These are phyloP conservation scores for Ctenomys sociabilis DNA, from an alignment of 2,113 vertebrate genomes.

Conservation along the genomic window DNA sequence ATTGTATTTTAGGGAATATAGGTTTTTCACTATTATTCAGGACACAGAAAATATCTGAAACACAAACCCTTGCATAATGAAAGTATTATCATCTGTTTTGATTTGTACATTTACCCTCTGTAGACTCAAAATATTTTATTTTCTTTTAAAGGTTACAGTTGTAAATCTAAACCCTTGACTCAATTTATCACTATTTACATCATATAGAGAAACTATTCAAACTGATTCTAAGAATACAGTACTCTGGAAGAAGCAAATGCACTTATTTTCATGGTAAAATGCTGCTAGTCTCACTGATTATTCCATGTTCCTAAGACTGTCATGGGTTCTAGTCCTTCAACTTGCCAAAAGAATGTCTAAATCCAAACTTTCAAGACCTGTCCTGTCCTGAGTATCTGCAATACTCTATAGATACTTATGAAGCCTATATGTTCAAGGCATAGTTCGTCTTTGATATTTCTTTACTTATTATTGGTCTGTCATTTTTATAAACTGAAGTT, in stretches of 20 bases:
- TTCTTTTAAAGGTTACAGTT: slow-evolving; percentile 70
- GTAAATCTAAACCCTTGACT: slow-evolving; percentile 69
- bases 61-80: slow-evolving; percentile 74
- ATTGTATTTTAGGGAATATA: slow-evolving; percentile 80
- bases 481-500: not conserved
- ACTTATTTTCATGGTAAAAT: slow-evolving; percentile 70
- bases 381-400: not conserved
- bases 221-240: slow-evolving; percentile 75
- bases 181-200: slow-evolving; percentile 62
- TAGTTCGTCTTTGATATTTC: not conserved
- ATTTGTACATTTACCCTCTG: slow-evolving; percentile 71
- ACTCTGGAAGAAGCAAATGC: slow-evolving; percentile 78
- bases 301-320: no score
- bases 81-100: slow-evolving; percentile 78
- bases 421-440: not conserved
- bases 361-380: no score
- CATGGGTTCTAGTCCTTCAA: no score
- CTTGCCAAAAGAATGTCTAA: no score
- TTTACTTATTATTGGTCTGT: not conserved
- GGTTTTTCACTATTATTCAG: slow-evolving; percentile 82
- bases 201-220: slow-evolving; percentile 75
- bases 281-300: no score
- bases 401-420: not conserved
- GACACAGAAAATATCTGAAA: slow-evolving; percentile 75
- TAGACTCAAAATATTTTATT: slow-evolving; percentile 76